A percentile compares a stretch with the other conserved stretches of the same genome.
phyloP scores from a whole-genome alignment of 2,113 vertebrate genomes.

The Phocoena phocoena region DNA sequence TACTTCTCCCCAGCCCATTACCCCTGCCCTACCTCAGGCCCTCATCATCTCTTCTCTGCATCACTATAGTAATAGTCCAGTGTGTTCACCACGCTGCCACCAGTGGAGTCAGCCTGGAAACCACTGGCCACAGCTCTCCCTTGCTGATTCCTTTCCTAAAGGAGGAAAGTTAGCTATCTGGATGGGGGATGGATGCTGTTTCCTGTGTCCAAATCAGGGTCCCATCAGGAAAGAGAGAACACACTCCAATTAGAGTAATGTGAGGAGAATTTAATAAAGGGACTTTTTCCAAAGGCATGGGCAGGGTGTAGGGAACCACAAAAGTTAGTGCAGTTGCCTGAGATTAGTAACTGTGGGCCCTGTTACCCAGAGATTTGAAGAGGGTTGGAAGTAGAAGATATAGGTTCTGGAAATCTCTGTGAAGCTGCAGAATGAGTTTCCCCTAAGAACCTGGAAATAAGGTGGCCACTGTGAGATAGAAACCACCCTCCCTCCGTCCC shows the following conservation, averaged over 20 bases:
- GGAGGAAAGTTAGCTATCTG: neutral
- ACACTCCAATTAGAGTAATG: neutral
- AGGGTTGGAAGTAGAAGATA: neutral
- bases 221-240: slow-evolving; percentile 18
- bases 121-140: neutral
- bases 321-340: neutral
- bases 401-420: neutral
- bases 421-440: neutral
- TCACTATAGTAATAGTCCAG: neutral
- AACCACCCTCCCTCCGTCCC: neutral
- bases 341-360: neutral
- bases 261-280: neutral
- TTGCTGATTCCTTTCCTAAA: neutral
- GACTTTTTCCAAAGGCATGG: neutral
- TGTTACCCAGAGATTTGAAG: neutral
- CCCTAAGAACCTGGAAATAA: neutral
- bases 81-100: neutral
- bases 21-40: neutral
- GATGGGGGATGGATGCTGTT: neutral
- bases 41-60: neutral
- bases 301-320: neutral
- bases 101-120: neutral
- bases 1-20: neutral
- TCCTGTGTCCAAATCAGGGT: neutral
- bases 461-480: neutral